A percentile compares a stretch with the other conserved stretches of the same genome.
Evolutionary conservation across 2,113 vertebrate species (phyloP).

Genomic region (Puma concolor): DNA sequence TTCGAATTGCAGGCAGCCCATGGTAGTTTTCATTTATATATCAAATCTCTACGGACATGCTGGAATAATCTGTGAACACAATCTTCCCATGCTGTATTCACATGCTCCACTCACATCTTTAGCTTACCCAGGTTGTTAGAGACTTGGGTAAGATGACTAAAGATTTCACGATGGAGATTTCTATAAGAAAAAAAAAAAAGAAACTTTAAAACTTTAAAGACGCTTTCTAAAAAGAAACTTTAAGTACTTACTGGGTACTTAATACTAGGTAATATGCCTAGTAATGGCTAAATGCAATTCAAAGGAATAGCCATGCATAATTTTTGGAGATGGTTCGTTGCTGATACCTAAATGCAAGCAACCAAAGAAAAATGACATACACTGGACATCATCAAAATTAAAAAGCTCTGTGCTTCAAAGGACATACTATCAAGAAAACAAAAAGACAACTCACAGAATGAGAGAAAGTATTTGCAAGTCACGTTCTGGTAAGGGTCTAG

Average conservation of each 20-base stretch:
- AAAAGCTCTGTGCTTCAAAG: neutral
- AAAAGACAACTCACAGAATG: constrained; percentile 16
- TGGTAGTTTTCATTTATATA: neutral
- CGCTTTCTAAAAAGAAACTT: too few species aligned
- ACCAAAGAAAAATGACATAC: neutral
- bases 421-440: neutral
- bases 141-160: neutral
- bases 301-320: neutral
- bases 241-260: constrained; percentile 18
- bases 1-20: neutral
- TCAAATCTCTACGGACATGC: constrained; percentile 17
- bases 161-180: constrained; percentile 72
- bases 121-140: constrained; percentile 60
- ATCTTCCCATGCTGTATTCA: constrained; percentile 55
- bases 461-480: constrained; percentile 11
- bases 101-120: constrained; percentile 40
- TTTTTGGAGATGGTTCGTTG: constrained; percentile 20
- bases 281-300: constrained; percentile 29
- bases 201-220: neutral
- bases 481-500: neutral
- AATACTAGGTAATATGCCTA: neutral
- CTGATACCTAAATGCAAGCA: neutral
- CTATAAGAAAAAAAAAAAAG: constrained; percentile 72
- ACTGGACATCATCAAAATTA: neutral
- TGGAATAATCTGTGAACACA: constrained; percentile 65